Conservation (phyloP, 2,888 invertebrate species). For the Leucophora obtusa region DNA sequence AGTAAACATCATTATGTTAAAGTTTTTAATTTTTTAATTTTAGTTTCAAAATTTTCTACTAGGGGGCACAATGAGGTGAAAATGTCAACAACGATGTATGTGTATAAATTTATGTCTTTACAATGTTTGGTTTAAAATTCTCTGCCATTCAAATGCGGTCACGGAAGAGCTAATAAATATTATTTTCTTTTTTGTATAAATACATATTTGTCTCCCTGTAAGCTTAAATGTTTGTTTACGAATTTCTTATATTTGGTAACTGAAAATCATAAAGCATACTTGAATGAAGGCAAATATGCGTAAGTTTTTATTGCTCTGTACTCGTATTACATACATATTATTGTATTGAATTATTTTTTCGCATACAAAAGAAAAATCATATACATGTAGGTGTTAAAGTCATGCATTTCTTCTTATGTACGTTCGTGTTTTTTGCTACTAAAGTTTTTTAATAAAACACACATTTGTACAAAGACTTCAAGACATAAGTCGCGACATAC, state of each 20-base stretch:
- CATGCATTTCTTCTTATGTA: conserved; percentile 24
- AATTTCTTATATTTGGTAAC: neutral
- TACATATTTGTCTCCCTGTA: neutral
- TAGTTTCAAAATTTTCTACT: too few relatives aligned
- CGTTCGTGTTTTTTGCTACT: neutral
- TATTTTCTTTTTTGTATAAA: neutral
- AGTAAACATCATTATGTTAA: too few relatives aligned
- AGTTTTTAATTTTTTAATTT: too few relatives aligned
- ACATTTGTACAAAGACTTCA: neutral
- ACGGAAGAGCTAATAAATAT: too few relatives aligned
- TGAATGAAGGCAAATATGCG: neutral
- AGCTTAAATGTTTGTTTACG: neutral
- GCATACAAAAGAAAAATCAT: neutral
- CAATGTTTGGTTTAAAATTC: too few relatives aligned
- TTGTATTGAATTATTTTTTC: neutral
- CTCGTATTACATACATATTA: neutral
- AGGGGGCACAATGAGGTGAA: too few relatives aligned
- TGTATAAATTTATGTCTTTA: too few relatives aligned
- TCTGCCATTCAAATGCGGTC: too few relatives aligned
- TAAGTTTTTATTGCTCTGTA: neutral
- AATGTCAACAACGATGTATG: too few relatives aligned
- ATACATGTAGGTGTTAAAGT: conserved; percentile 40
- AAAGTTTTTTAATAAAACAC: neutral
- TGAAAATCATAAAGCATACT: neutral
- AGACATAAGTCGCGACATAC: neutral